Evolutionary conservation across 2,888 invertebrate genomes (phyloP).

Genomic region (Caradrina clavipalpis): DNA sequence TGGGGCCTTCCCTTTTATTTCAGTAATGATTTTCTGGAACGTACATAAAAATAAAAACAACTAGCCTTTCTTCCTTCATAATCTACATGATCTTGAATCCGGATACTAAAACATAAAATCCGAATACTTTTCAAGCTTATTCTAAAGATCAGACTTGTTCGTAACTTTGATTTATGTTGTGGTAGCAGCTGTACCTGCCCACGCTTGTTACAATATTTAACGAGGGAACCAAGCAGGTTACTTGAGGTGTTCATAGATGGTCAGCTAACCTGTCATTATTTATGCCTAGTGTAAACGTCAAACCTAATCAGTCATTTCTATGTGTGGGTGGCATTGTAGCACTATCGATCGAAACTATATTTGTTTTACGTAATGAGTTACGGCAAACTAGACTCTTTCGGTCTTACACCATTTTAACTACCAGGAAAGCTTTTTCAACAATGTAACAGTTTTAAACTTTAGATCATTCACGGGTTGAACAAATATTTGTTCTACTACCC

Average conservation of each 20-base stretch:
- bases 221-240: conserved; percentile 28
- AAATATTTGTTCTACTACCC: background rate
- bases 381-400: background rate
- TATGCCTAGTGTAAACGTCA: conserved; percentile 27
- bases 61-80: background rate
- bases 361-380: background rate
- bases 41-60: conserved; percentile 8
- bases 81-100: conserved; percentile 7
- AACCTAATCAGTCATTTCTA: conserved; percentile 23
- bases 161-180: conserved; percentile 40
- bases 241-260: conserved; percentile 38
- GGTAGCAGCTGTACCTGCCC: conserved; percentile 40
- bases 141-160: conserved; percentile 13
- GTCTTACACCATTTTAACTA: background rate
- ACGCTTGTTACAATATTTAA: conserved; percentile 43
- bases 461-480: background rate
- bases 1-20: background rate
- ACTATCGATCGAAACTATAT: conserved; percentile 13
- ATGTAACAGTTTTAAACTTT: background rate
- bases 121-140: conserved; percentile 9
- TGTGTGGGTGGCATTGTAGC: conserved; percentile 9
- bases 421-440: background rate
- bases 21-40: background rate
- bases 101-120: background rate
- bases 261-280: conserved; percentile 33